phyloP scores from a whole-genome alignment of 2,113 vertebrate species.

The Tenebrosternarchus preto region DNA sequence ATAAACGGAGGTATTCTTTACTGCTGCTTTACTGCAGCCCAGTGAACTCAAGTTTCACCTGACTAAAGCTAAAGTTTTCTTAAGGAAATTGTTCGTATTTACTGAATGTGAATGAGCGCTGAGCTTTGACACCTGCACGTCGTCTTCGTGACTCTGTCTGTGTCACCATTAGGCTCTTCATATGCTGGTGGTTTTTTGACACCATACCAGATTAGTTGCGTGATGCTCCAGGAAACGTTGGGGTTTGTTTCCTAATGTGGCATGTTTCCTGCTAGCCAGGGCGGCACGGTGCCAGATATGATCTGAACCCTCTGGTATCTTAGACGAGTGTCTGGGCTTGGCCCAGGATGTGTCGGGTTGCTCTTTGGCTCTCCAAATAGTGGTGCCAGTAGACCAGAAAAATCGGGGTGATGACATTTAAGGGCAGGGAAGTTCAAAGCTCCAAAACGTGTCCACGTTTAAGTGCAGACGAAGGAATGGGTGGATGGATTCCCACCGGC shows the following conservation, averaged over 20 bases:
- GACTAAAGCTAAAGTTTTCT: too few relatives aligned
- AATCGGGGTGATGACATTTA: neutral
- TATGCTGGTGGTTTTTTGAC: neutral
- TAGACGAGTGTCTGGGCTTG: constrained; percentile 8
- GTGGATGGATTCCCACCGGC: neutral
- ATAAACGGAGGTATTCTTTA: too few relatives aligned
- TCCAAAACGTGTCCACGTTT: neutral
- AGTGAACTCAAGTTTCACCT: too few relatives aligned
- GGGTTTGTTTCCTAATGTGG: neutral
- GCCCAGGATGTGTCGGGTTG: neutral
- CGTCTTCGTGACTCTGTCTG: too few relatives aligned
- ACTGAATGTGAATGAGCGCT: too few relatives aligned
- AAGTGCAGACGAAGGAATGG: neutral
- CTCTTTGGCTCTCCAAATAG: neutral
- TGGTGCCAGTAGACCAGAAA: neutral
- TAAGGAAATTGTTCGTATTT: too few relatives aligned
- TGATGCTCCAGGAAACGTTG: neutral
- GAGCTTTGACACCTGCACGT: too few relatives aligned
- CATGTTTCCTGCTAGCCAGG: constrained; percentile 4
- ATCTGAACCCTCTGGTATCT: constrained; percentile 5
- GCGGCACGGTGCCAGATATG: neutral
- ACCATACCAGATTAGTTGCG: neutral
- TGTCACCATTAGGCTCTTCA: too few relatives aligned
- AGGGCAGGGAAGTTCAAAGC: neutral
- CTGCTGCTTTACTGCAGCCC: too few relatives aligned